Conservation (phyloP, 1,140 invertebrate species). For the Contarinia nasturtii region DNA sequence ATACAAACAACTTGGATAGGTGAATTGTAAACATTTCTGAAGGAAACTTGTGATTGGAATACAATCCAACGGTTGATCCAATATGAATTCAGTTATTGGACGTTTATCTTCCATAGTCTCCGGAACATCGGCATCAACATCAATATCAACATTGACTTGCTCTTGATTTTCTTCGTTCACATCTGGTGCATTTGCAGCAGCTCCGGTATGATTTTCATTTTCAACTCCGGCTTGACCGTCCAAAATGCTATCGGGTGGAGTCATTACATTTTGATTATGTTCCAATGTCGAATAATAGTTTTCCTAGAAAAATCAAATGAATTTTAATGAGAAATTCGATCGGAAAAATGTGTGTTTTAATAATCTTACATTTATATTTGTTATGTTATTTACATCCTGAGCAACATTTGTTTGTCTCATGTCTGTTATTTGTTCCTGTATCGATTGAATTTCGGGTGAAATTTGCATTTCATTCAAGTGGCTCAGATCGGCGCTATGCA, state of each 20-base stretch:
- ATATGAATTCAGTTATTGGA: slow-evolving; percentile 44
- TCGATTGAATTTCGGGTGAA: too few relatives aligned
- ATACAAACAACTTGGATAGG: slow-evolving; percentile 50
- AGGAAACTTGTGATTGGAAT: slow-evolving; percentile 47
- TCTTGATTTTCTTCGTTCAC: slow-evolving; percentile 8
- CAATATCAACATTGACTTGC: slow-evolving; percentile 11
- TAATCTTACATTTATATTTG: too few relatives aligned
- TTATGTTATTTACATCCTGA: too few relatives aligned
- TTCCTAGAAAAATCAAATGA: slow-evolving; percentile 2
- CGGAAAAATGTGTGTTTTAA: too few relatives aligned
- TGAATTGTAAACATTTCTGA: slow-evolving; percentile 46
- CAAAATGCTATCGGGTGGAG: background rate
- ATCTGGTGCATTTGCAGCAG: background rate
- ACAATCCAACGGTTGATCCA: slow-evolving; percentile 50
- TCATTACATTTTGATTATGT: background rate
- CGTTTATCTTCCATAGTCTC: slow-evolving; percentile 37
- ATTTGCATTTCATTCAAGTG: too few relatives aligned
- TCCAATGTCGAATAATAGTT: background rate
- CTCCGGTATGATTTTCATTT: background rate
- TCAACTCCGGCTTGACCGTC: background rate
- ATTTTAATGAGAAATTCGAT: background rate
- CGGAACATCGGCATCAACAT: slow-evolving; percentile 10
- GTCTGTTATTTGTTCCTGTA: too few relatives aligned
- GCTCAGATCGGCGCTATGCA: too few relatives aligned
- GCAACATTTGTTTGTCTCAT: too few relatives aligned